Evolutionary conservation across 2,888 invertebrate genomes (phyloP).

Genomic region (Hypercompe scribonia): DNA sequence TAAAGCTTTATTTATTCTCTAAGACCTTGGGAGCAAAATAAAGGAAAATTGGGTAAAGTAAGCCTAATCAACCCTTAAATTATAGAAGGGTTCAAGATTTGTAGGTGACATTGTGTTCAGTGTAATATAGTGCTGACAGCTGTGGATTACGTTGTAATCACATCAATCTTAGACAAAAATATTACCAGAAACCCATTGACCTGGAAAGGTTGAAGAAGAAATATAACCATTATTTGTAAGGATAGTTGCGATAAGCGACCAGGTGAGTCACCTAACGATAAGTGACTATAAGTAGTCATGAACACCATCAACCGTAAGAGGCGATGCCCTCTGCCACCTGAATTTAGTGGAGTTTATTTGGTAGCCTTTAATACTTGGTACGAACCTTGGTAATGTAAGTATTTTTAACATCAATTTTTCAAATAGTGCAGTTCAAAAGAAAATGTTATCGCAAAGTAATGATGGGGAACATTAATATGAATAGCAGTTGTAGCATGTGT

Average conservation of each 20-base stretch:
- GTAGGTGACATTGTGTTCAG: not conserved
- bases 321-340: too few relatives aligned
- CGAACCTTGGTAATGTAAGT: too few relatives aligned
- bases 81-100: conserved; percentile 9
- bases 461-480: not conserved
- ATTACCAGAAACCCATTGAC: not conserved
- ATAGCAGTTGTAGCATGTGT: not conserved
- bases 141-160: not conserved
- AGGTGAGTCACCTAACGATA: too few relatives aligned
- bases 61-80: conserved; percentile 17
- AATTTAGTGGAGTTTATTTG: too few relatives aligned
- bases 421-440: not conserved
- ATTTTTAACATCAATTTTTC: too few relatives aligned
- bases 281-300: too few relatives aligned
- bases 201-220: not conserved
- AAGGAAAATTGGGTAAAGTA: conserved; percentile 9
- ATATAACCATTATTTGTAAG: not conserved
- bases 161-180: not conserved
- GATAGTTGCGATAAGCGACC: not conserved
- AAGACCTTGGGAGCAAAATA: not conserved
- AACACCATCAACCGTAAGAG: too few relatives aligned
- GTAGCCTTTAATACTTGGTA: too few relatives aligned
- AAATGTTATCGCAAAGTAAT: not conserved
- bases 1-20: not conserved
- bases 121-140: conserved; percentile 5